Evolutionary conservation across 2,888 invertebrate species (phyloP).

Genomic region (Melieria crassipennis): DNA sequence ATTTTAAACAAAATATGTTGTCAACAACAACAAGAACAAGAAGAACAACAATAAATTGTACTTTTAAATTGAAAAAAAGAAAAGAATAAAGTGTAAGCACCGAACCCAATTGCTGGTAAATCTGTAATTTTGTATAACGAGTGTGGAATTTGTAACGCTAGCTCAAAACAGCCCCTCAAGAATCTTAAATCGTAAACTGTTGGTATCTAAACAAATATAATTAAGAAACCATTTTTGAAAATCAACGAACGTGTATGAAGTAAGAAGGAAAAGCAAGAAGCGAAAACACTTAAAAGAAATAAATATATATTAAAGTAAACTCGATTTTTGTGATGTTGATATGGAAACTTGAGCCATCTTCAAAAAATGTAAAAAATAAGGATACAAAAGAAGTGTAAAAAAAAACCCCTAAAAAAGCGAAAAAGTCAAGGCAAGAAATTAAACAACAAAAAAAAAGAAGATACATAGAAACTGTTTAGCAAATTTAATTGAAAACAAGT

Average conservation of each 20-base stretch:
- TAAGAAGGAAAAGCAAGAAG: not conserved
- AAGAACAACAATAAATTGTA: not conserved
- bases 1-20: not conserved
- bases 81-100: not conserved
- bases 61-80: conserved; percentile 1
- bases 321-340: conserved; percentile 26
- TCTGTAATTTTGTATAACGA: not conserved
- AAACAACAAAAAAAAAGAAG: not conserved
- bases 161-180: conserved; percentile 16
- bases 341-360: conserved; percentile 23
- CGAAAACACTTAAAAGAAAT: not conserved
- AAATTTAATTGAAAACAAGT: too few relatives aligned
- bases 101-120: not conserved
- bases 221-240: not conserved
- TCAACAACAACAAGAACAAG: too few relatives aligned
- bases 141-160: conserved; percentile 24
- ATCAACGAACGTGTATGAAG: conserved; percentile 11
- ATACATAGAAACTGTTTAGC: not conserved
- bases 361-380: conserved; percentile 5
- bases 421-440: not conserved
- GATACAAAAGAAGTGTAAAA: conserved; percentile 17
- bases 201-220: not conserved
- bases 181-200: not conserved
- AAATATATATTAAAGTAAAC: conserved; percentile 10
- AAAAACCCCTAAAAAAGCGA: conserved; percentile 7